These are phyloP conservation scores for Lypha dubia DNA, from an alignment of 2,888 invertebrate genomes.

Conservation along the genomic window DNA sequence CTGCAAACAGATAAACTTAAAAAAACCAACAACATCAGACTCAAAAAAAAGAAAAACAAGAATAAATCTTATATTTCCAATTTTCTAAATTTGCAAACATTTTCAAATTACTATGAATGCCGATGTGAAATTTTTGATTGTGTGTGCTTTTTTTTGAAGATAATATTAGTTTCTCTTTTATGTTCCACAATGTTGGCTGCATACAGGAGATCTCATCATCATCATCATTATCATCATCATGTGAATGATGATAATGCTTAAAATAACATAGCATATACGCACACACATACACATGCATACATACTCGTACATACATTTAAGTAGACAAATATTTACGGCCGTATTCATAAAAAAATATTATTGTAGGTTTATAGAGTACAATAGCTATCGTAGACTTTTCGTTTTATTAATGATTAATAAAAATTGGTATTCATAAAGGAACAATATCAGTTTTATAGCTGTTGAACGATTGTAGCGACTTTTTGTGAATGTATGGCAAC, in stretches of 20 bases:
- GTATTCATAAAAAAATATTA: too few species aligned
- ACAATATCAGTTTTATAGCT: too few species aligned
- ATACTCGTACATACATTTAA: not conserved
- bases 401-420: too few species aligned
- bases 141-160: constrained; percentile 35
- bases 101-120: constrained; percentile 67
- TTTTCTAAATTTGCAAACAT: constrained; percentile 69
- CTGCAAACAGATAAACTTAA: constrained; percentile 3
- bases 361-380: too few species aligned
- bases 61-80: constrained; percentile 67
- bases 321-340: constrained; percentile 52
- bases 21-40: not conserved
- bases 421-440: too few species aligned
- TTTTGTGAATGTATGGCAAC: too few species aligned
- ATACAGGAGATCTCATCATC: constrained; percentile 19
- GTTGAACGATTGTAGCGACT: too few species aligned
- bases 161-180: constrained; percentile 52
- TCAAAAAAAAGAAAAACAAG: constrained; percentile 11
- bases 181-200: constrained; percentile 12
- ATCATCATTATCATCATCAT: too few species aligned
- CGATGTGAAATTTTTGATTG: constrained; percentile 59
- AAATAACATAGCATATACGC: constrained; percentile 42
- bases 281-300: not conserved
- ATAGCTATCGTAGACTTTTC: too few species aligned
- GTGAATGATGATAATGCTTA: constrained; percentile 45